Evolutionary conservation across 2,888 invertebrate species (phyloP), one percentile per base, ranked within the genome.

Genomic region (Clusia tigrina): DNA sequence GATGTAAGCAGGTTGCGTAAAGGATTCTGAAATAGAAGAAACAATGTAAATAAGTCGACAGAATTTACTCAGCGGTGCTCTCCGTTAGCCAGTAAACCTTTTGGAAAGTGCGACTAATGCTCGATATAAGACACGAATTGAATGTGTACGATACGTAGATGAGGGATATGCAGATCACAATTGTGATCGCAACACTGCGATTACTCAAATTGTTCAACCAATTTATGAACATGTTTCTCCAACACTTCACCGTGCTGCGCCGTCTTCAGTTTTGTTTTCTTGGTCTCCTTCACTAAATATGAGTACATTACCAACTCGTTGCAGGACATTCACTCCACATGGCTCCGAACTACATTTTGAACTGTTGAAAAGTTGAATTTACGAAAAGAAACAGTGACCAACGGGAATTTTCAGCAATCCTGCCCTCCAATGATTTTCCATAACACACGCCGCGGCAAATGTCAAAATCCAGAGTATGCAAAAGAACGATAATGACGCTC

Each of bases 141-240:
- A 87, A 88, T 54, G 86, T 85, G 72, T 87, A 88, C n/a, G 87
- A 86, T 67, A 88, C 83, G 74, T 88, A 88, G 68, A 88, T 80
- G 62, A 88, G 85, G 66, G 86, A 84, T 67, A 86, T 77, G 71
- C 86, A 87, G 69, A 85, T 74, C 55, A 85, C 65, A 69, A 85
- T 76, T 60, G 82, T 85, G 69, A 85, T 79, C 72, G 80, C 78
- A 67, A 85, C 74, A 63, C 81, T 80, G 70, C 83, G 83, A 76
- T 83, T 83, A 71, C 83, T 83, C 18, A 83, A 69, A 72, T 78
- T 82, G 63, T 80, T 79, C 69, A 81, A 79, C 82, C 81, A 83
- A 76, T 76, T 81, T 59, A 75, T 69, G 63, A 79, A 77, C 82
- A 82, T 82, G 68, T 66, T 46, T 32, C 17, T 62, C 62, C n/a